A percentile compares a stretch with the other conserved stretches of the same genome.
These are phyloP conservation scores for Heterotilapia buettikoferi DNA, from an alignment of 2,113 vertebrate species.

Conservation along the genomic window DNA sequence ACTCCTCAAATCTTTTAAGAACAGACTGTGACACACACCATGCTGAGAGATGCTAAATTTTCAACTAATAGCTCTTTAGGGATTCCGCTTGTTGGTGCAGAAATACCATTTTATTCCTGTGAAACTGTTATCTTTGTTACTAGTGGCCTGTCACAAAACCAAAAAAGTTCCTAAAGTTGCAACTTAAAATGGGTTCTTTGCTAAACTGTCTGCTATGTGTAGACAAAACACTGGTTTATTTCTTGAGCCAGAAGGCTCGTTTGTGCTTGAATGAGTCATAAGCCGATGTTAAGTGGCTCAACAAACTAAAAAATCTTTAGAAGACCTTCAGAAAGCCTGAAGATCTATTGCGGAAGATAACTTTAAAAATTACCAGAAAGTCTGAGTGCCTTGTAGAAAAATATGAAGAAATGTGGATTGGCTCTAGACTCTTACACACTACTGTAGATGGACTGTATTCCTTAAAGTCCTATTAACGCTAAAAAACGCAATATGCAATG, in stretches of 20 bases:
- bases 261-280: background rate
- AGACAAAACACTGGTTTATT: background rate
- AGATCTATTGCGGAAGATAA: background rate
- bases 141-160: background rate
- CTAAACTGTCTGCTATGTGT: background rate
- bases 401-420: background rate
- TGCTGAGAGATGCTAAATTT: background rate
- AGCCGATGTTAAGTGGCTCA: background rate
- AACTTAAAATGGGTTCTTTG: background rate
- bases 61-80: background rate
- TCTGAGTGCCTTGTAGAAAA: background rate
- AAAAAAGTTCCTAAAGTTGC: background rate
- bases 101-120: background rate
- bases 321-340: background rate
- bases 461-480: background rate
- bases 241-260: background rate
- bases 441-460: background rate
- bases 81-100: background rate
- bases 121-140: rapidly evolving
- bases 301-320: background rate
- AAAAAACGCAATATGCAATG: no score
- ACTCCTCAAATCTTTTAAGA: background rate
- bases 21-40: background rate
- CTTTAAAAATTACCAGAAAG: background rate
- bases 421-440: background rate